Base-by-base conservation (phyloP, 53 echinoderm and acorn worm genomes). In the Hippasteria phrygiana region DNA sequence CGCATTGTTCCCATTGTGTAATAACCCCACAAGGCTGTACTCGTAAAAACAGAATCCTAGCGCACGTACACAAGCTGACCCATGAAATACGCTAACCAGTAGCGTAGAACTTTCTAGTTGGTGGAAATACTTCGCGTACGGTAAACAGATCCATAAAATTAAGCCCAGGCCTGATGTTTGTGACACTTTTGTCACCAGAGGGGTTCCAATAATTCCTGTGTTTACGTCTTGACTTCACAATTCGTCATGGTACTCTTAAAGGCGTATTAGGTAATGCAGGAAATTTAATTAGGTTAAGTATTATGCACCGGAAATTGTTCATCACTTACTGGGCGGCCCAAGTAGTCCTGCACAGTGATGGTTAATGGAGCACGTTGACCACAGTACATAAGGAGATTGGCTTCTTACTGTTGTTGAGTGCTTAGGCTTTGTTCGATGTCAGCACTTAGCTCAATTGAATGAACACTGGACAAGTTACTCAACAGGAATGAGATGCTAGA, bases 241-340 rank as follows among this genome's bases (percentile, higher is more conserved):
- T 17, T 22, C 40, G 20, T 45, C 20, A 74, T 26, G 38, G 27
- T 28, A 74, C 46, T 18, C 54, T 7, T 11, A 10, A 32, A 2
- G 4, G 32, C 20, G 38, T 77, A 59, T 42, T 11, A 62, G 63
- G 65, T 41, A 82, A 43, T 66, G 32, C 65, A 82, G 82, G 82
- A 82, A 65, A 82, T 82, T 31, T 43, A 82, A 82, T 82, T 66
- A 82, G 47, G 45, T 46, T 66, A 66, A 82, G 82, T 82, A 66
- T 65, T 45, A 31, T 41, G 5, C 16, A 46, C 28, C 5, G 46
- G 82, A 66, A 82, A 82, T 82, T 6, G 64, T 82, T 82, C 82
- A 82, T 82, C 78, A 59, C 59, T 62, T 27, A 42, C 62, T 26
- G 20, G 43, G 39, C 40, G 39, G 79, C 4, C 46, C 34, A 56